Conservation (phyloP, 2,888 invertebrate genomes). For the Boloria euphrosyne region DNA sequence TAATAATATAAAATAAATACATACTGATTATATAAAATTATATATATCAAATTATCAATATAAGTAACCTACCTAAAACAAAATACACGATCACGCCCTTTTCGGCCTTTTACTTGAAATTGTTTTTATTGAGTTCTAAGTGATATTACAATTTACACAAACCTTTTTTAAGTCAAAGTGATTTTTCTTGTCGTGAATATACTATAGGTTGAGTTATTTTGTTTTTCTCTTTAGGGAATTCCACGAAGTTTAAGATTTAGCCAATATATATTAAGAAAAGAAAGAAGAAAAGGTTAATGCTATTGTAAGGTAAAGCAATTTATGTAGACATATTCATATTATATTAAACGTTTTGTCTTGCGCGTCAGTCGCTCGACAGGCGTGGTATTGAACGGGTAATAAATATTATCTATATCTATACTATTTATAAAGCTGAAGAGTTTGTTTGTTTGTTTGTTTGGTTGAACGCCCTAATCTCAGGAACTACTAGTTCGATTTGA, state of each 20-base stretch:
- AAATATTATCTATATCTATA: too few species aligned
- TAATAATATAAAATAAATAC: too few species aligned
- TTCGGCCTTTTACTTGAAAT: constrained; percentile 18
- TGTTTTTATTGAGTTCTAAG: constrained; percentile 34
- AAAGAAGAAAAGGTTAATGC: neutral
- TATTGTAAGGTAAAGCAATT: too few species aligned
- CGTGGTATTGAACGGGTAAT: too few species aligned
- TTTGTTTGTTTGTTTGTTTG: too few species aligned
- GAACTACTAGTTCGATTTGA: too few species aligned
- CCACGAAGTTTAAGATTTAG: constrained; percentile 18
- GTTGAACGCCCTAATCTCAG: too few species aligned
- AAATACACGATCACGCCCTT: constrained; percentile 4
- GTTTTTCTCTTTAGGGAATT: constrained; percentile 32
- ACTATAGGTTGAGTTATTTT: constrained; percentile 42
- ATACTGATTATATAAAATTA: too few species aligned
- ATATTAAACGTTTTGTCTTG: too few species aligned
- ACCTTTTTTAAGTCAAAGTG: constrained; percentile 39
- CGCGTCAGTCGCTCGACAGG: too few species aligned
- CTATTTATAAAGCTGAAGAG: too few species aligned
- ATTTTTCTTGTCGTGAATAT: constrained; percentile 44
- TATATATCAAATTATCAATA: neutral
- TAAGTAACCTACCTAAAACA: neutral
- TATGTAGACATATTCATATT: too few species aligned
- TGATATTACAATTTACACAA: constrained; percentile 29
- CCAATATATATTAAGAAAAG: constrained; percentile 19